Conservation (phyloP, 2,113 vertebrate genomes). For the Gnathonemus echidnorhynchus region DNA sequence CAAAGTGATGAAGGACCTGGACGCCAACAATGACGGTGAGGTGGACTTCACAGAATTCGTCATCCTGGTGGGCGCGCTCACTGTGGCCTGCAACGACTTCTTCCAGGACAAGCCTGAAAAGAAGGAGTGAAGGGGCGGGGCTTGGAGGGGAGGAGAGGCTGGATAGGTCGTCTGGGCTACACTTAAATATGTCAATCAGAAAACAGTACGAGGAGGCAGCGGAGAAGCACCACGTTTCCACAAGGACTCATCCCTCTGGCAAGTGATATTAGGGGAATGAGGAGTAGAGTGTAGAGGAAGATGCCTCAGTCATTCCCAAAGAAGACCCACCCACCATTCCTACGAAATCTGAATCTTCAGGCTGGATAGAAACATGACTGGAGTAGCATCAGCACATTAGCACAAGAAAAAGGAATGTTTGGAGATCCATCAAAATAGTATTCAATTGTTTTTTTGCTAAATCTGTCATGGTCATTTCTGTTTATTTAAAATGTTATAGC, state of each 20-base stretch:
- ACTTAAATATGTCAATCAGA: neutral
- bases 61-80: conserved; percentile 69
- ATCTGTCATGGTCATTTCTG: conserved; percentile 35
- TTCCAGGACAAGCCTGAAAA: conserved; percentile 58
- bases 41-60: conserved; percentile 76
- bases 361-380: neutral
- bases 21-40: conserved; percentile 69
- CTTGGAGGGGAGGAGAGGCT: conserved; percentile 11
- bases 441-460: conserved; percentile 49
- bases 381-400: neutral
- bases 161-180: neutral
- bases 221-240: neutral
- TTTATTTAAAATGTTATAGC: conserved; percentile 56
- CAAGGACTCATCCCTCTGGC: neutral
- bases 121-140: conserved; percentile 40
- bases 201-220: neutral
- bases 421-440: conserved; percentile 19
- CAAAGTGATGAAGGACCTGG: conserved; percentile 69
- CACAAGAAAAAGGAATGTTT: neutral
- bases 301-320: neutral
- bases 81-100: conserved; percentile 73
- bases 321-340: neutral
- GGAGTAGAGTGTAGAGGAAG: neutral
- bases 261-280: neutral
- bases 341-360: neutral